Evolutionary conservation across 1,140 invertebrate species (phyloP).

Genomic region (Zophobas atratus): DNA sequence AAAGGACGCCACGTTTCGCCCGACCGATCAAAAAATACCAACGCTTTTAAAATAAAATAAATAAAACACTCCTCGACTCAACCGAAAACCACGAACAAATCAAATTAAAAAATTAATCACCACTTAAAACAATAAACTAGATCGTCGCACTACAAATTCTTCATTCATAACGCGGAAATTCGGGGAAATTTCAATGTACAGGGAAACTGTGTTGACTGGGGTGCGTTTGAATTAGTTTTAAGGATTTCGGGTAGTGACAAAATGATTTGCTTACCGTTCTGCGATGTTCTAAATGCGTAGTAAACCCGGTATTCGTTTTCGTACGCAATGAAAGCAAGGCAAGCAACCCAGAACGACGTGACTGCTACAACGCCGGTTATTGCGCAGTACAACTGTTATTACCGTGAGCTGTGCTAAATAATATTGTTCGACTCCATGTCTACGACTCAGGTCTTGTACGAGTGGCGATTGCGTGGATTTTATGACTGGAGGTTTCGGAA

Average conservation of each 20-base stretch:
- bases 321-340: constrained; percentile 56
- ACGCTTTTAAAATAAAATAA: no score
- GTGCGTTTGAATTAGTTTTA: not conserved
- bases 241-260: constrained; percentile 4
- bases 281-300: constrained; percentile 58
- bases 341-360: constrained; percentile 51
- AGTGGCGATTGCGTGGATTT: no score
- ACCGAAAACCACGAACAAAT: no score
- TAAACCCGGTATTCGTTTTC: constrained; percentile 53
- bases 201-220: not conserved
- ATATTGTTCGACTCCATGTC: not conserved
- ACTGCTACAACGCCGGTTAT: constrained; percentile 50
- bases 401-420: constrained; percentile 36
- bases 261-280: constrained; percentile 55
- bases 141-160: no score
- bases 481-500: no score
- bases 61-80: no score
- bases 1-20: no score
- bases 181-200: not conserved
- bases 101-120: no score
- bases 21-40: no score
- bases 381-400: constrained; percentile 45
- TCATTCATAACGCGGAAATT: no score
- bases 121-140: no score
- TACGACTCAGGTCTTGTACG: no score